Conservation (phyloP, 2,888 invertebrate genomes). For the Eurytoma adleriae region DNA sequence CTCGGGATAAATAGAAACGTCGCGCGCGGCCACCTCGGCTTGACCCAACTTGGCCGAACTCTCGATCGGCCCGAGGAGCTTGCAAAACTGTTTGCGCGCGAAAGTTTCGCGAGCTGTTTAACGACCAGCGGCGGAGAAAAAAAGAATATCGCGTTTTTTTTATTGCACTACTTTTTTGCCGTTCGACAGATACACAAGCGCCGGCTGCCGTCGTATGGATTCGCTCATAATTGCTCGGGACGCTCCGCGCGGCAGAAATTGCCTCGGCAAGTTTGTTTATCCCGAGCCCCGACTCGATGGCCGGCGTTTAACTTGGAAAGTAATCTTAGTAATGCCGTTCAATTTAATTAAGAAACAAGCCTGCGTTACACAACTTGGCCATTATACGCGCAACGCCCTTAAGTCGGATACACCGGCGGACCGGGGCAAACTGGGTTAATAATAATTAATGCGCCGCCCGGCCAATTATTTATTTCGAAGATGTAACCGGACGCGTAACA, state of each 20-base stretch:
- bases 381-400: neutral
- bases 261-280: conserved; percentile 23
- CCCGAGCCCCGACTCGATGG: neutral
- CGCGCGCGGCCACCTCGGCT: neutral
- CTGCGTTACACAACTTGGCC: conserved; percentile 13
- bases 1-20: neutral
- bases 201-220: neutral
- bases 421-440: neutral
- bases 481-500: too few species aligned
- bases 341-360: conserved; percentile 33
- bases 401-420: neutral
- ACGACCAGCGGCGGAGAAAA: too few species aligned
- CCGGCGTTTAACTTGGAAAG: conserved; percentile 25
- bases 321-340: conserved; percentile 31
- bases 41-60: too few species aligned
- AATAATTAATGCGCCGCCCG: neutral
- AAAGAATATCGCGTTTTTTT: too few species aligned
- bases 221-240: neutral
- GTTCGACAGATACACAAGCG: neutral
- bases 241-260: too few species aligned
- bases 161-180: too few species aligned
- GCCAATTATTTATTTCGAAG: neutral
- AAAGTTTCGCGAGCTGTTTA: neutral
- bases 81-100: neutral
- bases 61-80: neutral